These are phyloP conservation scores for Cynopterus brachyotis DNA, from an alignment of 2,113 vertebrate genomes.

Conservation along the genomic window DNA sequence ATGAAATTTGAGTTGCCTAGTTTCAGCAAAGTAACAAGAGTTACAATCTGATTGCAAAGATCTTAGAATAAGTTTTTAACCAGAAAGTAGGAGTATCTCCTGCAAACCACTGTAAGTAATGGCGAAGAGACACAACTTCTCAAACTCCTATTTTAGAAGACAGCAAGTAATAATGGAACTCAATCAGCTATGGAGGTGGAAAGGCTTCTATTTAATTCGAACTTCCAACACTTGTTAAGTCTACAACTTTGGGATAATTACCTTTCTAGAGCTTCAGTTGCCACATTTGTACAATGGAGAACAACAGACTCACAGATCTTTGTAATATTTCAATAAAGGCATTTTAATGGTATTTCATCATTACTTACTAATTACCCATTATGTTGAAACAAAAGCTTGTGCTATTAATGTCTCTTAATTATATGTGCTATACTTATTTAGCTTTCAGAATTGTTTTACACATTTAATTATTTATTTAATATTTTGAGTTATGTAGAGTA, in stretches of 20 bases:
- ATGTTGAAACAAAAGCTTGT: neutral
- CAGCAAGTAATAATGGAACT: neutral
- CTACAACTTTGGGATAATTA: neutral
- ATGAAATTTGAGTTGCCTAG: neutral
- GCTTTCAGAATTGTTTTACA: neutral
- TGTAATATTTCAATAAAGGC: neutral
- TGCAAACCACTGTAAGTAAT: neutral
- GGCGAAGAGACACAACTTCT: neutral
- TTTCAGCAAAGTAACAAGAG: neutral
- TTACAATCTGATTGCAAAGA: neutral
- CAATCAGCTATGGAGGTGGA: neutral
- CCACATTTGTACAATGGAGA: neutral
- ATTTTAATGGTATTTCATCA: neutral
- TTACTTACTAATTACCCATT: neutral
- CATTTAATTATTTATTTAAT: neutral
- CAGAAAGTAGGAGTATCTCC: neutral
- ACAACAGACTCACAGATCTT: neutral
- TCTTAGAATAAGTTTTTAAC: neutral
- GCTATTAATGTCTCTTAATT: neutral
- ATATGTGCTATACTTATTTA: neutral
- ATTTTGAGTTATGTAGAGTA: neutral
- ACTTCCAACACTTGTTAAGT: neutral
- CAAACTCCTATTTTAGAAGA: neutral
- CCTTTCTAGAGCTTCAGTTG: neutral
- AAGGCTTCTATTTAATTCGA: neutral